A percentile compares a stretch with the other conserved stretches of the same genome.
phyloP scores from a whole-genome alignment of 2,797 vertebrate species.

The Trachurus trachurus region DNA sequence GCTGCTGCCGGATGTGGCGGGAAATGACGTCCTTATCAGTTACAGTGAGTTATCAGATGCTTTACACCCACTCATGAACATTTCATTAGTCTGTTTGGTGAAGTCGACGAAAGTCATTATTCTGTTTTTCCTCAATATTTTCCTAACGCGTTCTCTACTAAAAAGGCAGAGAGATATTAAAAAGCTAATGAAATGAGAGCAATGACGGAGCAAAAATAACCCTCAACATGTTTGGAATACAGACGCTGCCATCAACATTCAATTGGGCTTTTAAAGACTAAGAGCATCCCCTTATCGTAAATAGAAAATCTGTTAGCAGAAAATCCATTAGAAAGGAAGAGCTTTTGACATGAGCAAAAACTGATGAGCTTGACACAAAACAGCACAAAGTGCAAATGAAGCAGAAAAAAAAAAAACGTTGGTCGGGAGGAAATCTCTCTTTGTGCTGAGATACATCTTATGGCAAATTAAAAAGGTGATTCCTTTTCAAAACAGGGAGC shows the following conservation, averaged over 20 bases:
- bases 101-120: background rate
- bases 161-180: background rate
- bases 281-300: constrained; percentile 71
- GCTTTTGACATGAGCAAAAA: constrained; percentile 71
- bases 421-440: constrained; percentile 41
- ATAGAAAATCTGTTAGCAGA: constrained; percentile 72
- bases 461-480: constrained; percentile 73
- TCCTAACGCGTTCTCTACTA: background rate
- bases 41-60: constrained; percentile 13
- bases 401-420: constrained; percentile 55
- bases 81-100: background rate
- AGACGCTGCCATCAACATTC: constrained; percentile 64
- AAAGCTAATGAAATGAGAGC: background rate
- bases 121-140: background rate
- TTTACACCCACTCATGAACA: background rate
- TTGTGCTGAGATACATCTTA: constrained; percentile 63
- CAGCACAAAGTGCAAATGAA: constrained; percentile 68
- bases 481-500: constrained; percentile 55
- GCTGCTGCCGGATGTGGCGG: background rate
- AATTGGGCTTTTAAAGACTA: constrained; percentile 66
- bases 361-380: constrained; percentile 74
- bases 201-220: constrained; percentile 17
- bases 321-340: constrained; percentile 75
- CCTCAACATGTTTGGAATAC: constrained; percentile 44
- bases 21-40: constrained; percentile 7